Conservation (phyloP, 1,140 invertebrate species). For the Ridgeia piscesae region DNA sequence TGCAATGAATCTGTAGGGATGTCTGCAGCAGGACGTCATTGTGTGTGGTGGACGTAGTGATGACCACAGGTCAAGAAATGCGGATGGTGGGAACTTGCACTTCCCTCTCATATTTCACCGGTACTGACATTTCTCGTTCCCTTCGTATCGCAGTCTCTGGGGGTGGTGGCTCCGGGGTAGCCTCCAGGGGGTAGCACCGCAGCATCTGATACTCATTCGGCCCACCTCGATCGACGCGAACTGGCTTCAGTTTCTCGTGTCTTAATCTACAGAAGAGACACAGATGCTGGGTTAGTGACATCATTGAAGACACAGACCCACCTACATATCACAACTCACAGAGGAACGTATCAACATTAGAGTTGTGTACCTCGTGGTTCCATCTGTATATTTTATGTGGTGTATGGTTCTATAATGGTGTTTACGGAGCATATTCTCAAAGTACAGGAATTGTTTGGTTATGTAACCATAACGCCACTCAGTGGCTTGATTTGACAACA, state of each 20-base stretch:
- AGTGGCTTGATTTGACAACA: too few relatives aligned
- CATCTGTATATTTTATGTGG: too few relatives aligned
- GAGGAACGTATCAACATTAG: not conserved
- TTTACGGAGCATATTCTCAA: too few relatives aligned
- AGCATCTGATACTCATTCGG: constrained; percentile 55
- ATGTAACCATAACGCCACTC: too few relatives aligned
- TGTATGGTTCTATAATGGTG: too few relatives aligned
- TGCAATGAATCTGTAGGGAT: not conserved
- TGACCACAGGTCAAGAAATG: not conserved
- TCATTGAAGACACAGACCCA: not conserved
- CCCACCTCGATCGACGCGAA: constrained; percentile 47
- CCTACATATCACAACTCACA: not conserved
- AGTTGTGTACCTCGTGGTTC: too few relatives aligned
- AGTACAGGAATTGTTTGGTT: too few relatives aligned
- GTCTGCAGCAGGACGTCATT: not conserved
- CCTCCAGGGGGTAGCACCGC: constrained; percentile 43
- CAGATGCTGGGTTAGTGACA: not conserved
- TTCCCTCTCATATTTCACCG: not conserved
- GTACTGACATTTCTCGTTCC: not conserved
- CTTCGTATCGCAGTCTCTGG: constrained; percentile 31
- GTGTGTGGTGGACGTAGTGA: not conserved
- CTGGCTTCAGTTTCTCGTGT: constrained; percentile 53
- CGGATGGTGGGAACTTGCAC: not conserved
- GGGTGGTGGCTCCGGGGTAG: constrained; percentile 41
- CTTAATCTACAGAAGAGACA: constrained; percentile 45